Evolutionary conservation across 2,113 vertebrate species (phyloP).

Genomic region (Nymphicus hollandicus): DNA sequence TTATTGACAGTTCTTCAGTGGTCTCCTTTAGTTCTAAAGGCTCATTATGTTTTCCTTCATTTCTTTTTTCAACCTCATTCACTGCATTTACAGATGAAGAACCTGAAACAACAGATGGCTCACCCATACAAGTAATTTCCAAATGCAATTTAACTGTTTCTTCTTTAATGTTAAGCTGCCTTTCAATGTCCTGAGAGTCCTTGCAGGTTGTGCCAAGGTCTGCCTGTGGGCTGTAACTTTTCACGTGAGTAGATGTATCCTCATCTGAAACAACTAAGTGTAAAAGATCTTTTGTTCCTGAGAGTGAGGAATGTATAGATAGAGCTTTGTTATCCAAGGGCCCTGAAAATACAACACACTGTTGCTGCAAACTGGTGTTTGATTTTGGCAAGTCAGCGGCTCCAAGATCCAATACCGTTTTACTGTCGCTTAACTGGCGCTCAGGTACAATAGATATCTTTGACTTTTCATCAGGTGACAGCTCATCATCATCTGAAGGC

Average conservation of each 20-base stretch:
- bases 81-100: constrained; percentile 56
- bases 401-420: constrained; percentile 68
- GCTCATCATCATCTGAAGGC: constrained; percentile 90
- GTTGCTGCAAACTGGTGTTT: constrained; percentile 79
- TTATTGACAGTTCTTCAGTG: constrained; percentile 25
- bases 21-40: constrained; percentile 26
- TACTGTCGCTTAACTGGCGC: constrained; percentile 73
- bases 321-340: constrained; percentile 49
- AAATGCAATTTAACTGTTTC: constrained; percentile 38
- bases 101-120: constrained; percentile 60
- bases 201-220: constrained; percentile 36
- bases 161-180: constrained; percentile 6
- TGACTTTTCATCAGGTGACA: constrained; percentile 83
- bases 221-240: constrained; percentile 42
- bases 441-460: constrained; percentile 73
- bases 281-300: constrained; percentile 65
- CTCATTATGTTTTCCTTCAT: constrained; percentile 26
- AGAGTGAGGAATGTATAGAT: constrained; percentile 60
- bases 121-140: constrained; percentile 46
- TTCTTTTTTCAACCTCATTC: constrained; percentile 10
- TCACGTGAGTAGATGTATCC: constrained; percentile 37
- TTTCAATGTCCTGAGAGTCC: constrained; percentile 43
- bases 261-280: constrained; percentile 64
- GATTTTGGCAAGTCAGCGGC: constrained; percentile 72
- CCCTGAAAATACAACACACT: constrained; percentile 80